These are phyloP conservation scores for Pangasius krempfi DNA, from an alignment of 2,797 vertebrate species.

Conservation along the genomic window DNA sequence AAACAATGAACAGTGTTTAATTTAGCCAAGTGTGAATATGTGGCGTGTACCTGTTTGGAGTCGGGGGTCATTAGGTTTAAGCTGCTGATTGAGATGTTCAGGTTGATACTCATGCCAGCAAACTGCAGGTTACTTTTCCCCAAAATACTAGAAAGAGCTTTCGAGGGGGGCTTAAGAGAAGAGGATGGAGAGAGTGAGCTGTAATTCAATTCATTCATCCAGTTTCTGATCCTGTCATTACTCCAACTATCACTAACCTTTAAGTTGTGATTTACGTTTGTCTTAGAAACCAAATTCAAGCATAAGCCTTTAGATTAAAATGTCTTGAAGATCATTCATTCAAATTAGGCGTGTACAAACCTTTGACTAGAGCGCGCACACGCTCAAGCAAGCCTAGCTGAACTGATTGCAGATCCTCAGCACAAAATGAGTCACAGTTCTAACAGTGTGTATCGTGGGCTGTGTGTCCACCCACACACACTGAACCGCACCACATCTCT, in stretches of 20 bases:
- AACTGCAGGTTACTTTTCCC: constrained; percentile 99
- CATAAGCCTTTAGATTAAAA: not conserved
- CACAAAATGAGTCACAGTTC: constrained; percentile 76
- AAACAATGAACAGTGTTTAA: not conserved
- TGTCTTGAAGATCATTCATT: constrained; percentile 11
- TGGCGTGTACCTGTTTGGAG: constrained; percentile 89
- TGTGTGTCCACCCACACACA: constrained; percentile 75
- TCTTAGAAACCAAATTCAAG: not conserved
- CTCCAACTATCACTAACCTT: not conserved
- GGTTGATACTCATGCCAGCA: constrained; percentile 93
- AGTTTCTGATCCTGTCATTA: not conserved
- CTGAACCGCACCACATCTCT: constrained; percentile 67
- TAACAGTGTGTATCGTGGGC: constrained; percentile 74
- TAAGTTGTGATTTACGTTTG: not conserved
- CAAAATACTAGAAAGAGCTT: constrained; percentile 90
- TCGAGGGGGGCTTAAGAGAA: constrained; percentile 86
- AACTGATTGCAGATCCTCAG: constrained; percentile 72
- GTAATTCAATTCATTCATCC: not conserved
- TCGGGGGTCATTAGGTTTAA: constrained; percentile 95
- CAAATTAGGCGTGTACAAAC: not conserved
- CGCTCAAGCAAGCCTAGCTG: constrained; percentile 39
- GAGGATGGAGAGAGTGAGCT: not conserved
- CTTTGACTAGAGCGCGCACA: not conserved
- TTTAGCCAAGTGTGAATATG: not conserved
- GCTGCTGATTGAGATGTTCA: constrained; percentile 97